These are phyloP conservation scores for Drosophila burlai DNA, from an alignment of 1,140 invertebrate species.

Conservation along the genomic window DNA sequence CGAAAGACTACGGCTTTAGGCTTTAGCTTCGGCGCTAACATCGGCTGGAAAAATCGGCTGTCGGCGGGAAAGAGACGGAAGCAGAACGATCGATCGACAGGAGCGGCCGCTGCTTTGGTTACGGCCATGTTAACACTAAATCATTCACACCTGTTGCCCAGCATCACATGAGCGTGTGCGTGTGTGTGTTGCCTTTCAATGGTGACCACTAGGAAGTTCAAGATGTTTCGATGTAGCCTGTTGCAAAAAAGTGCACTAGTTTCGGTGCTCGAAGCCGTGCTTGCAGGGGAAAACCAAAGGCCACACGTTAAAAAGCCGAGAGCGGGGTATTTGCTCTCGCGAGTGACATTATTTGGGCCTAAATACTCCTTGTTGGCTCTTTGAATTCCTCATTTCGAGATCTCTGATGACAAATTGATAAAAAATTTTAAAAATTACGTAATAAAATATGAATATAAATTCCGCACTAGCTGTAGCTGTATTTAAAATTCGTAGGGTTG, in stretches of 20 bases:
- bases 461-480: neutral
- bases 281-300: constrained; percentile 9
- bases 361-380: neutral
- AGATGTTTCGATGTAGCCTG: constrained; percentile 1
- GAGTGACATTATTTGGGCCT: neutral
- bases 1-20: neutral
- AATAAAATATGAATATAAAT: neutral
- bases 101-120: constrained; percentile 54
- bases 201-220: constrained; percentile 73
- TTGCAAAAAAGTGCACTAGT: constrained; percentile 45
- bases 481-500: neutral
- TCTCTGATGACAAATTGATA: neutral
- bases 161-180: neutral
- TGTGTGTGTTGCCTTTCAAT: constrained; percentile 59
- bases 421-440: neutral
- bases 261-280: constrained; percentile 2
- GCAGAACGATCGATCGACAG: constrained; percentile 41
- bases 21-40: constrained; percentile 12
- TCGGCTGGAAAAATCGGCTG: constrained; percentile 3
- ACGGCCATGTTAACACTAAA: constrained; percentile 77
- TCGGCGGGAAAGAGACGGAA: constrained; percentile 13
- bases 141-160: constrained; percentile 71
- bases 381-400: neutral
- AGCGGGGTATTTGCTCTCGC: too few species aligned
- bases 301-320: neutral